Base-by-base conservation (phyloP, 2,888 invertebrate species). In the Clepsis dumicolana region DNA sequence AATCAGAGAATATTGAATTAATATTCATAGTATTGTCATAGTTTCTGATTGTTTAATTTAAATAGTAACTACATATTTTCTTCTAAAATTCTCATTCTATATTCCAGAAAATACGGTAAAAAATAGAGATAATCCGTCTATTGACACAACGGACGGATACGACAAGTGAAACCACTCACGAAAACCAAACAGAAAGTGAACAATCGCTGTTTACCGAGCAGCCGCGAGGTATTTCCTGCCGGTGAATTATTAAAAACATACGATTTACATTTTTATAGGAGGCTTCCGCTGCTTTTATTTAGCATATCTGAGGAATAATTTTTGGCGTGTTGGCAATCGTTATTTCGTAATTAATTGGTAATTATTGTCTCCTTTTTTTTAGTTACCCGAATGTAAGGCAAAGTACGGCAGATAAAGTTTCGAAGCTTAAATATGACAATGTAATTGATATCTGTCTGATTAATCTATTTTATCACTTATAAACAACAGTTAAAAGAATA, bases 91-190 rank as follows among this genome's bases (percentile, higher is more conserved):
- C 2, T 18, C 8, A 8, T n/a, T n/a, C 1, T 18, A 32, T 27
- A 29, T 18, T 41, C 16, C 18, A 44, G 44, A 44, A 44, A 44
- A 44, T 44, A 16, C 18, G 8, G 44, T 18, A 8, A 44, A 59
- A 16, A 56, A 56, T 16, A 38, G 59, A 53, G 24, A 56, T 56
- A 44, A 64, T 44, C 48, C 14, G 48, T 16, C 8, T 68, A 52
- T 68, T 67, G 62, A 67, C 67, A 63, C 63, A 64, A 64, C 64
- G 68, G 63, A 62, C 35, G 68, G 68, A 68, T 29, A 57, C 62
- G 65, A 70, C 70, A 70, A 66, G 70, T 70, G 70, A 70, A 70
- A 70, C 65, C 70, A 62, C 65, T 65, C 65, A 61, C 54, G 59
- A 62, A 63, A 62, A 52, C 62, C 52, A 70, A 70, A 70, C 70